phyloP scores from a whole-genome alignment of 2,797 vertebrate species.

The Malurus splendens region DNA sequence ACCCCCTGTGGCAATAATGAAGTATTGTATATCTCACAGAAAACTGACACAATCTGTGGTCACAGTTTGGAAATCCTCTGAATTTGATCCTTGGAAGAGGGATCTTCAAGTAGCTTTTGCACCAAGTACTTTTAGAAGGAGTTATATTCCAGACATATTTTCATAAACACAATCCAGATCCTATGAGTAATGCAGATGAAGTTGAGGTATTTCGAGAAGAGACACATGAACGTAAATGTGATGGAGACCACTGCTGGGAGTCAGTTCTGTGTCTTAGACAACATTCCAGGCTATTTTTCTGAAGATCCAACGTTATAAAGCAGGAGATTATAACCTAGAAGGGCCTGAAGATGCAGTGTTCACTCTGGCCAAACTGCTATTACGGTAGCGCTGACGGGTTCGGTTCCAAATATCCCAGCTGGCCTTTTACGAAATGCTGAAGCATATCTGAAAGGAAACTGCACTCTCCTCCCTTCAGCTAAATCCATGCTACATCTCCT shows the following conservation, averaged over 20 bases:
- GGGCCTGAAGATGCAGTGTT: neutral
- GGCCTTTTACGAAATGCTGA: neutral
- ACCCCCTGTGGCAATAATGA: conserved; percentile 75
- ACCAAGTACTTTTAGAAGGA: neutral
- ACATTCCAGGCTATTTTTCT: neutral
- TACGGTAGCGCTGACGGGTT: neutral
- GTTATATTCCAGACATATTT: neutral
- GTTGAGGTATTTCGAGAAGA: neutral
- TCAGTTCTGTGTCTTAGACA: neutral
- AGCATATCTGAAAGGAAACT: conserved; percentile 17
- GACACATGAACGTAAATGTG: neutral
- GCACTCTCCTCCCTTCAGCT: neutral
- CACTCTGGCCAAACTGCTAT: neutral
- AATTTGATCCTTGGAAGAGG: neutral
- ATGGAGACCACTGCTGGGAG: neutral
- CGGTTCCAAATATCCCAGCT: conserved; percentile 32
- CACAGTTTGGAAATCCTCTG: conserved; percentile 12
- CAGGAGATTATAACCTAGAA: neutral
- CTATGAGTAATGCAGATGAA: neutral
- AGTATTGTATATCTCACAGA: conserved; percentile 64
- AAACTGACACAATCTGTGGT: conserved; percentile 12
- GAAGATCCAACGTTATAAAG: neutral
- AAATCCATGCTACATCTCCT: conserved; percentile 9
- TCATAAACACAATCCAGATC: neutral
- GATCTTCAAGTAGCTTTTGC: neutral